Percentiles rank a stretch among this genome's conserved stretches.
Evolutionary conservation across 30 jellyfish, hydroid and myxozoan species (phyloP).

Genomic region (Aurelia coerulea): DNA sequence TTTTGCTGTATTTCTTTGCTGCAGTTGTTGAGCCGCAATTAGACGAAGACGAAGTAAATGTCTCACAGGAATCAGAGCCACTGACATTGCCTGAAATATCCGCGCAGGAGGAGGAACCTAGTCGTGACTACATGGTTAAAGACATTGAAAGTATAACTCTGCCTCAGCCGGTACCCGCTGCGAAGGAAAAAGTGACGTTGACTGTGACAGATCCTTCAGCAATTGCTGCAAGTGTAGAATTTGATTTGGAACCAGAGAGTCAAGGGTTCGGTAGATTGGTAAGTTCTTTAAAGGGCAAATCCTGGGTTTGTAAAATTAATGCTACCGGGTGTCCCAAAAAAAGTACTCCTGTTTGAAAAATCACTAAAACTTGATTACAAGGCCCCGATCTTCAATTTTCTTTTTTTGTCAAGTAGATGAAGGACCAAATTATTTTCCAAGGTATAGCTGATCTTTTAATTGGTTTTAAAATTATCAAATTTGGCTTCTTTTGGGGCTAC

Average conservation of each 20-base stretch:
- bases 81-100: constrained; percentile 15
- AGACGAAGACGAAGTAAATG: no score
- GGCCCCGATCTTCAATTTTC: no score
- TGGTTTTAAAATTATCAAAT: no score
- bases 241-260: neutral
- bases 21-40: no score
- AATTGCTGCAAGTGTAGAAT: constrained; percentile 20
- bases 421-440: no score
- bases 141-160: neutral
- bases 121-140: neutral
- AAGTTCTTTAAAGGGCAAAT: neutral
- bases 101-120: neutral
- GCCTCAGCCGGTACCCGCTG: constrained; percentile 4
- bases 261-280: constrained; percentile 4
- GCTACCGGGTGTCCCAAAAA: neutral
- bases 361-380: no score
- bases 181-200: constrained; percentile 14
- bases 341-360: no score
- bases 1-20: no score
- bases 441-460: no score
- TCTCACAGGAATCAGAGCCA: constrained; percentile 6
- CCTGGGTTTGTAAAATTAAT: neutral
- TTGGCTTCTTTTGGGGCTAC: no score
- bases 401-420: no score
- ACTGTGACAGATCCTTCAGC: constrained; percentile 67